Evolutionary conservation across 2,113 vertebrate species (phyloP).

Genomic region (Halichoerus grypus): DNA sequence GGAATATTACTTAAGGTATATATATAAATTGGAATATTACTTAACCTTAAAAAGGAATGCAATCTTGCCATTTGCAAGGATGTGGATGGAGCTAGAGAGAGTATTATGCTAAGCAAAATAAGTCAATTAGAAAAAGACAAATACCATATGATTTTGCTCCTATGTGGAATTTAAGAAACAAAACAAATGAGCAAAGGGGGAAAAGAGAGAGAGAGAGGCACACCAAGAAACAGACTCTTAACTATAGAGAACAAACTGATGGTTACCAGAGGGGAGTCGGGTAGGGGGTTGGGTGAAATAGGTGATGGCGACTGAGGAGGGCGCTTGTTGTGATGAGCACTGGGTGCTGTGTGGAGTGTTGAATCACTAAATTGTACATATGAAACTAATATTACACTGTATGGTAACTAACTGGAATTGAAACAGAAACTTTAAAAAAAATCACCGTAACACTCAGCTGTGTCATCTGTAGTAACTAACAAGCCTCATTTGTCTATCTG

Average conservation of each 20-base stretch:
- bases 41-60: background rate
- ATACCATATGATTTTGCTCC: background rate
- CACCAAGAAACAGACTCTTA: background rate
- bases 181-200: background rate
- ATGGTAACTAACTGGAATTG: background rate
- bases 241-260: background rate
- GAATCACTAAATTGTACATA: background rate
- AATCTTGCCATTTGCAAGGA: background rate
- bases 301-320: background rate
- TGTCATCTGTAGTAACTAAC: background rate
- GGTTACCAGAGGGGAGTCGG: background rate
- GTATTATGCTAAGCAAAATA: background rate
- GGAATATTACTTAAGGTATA: too few species aligned
- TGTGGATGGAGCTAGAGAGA: background rate
- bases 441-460: background rate
- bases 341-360: background rate
- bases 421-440: background rate
- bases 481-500: background rate
- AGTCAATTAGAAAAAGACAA: background rate
- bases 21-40: background rate
- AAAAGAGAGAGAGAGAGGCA: background rate
- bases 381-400: background rate
- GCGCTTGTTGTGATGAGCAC: background rate
- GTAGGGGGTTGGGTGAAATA: background rate
- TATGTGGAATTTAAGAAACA: background rate